Base-by-base conservation (phyloP, 1,140 invertebrate species). In the Diorhabda elongata region DNA sequence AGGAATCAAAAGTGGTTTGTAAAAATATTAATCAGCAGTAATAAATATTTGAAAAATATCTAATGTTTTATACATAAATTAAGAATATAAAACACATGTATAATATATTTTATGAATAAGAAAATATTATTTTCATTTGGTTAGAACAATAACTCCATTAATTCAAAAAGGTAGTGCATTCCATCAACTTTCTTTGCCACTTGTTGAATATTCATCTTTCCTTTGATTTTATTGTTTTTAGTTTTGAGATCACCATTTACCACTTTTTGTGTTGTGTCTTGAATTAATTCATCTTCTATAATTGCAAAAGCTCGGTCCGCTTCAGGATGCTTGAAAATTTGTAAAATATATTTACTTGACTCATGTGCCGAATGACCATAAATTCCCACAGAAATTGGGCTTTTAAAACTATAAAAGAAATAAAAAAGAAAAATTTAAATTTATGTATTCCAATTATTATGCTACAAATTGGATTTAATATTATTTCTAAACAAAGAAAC, bases 291-390 rank as follows among this genome's bases (percentile, higher is more conserved):
- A 9, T 61, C 59, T 61, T 61, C 59, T 7, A 61, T 61, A 41
- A 61, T 61, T 5, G 42, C 26, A 61, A 61, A 61, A 41, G 59
- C 59, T 42, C 59, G 8, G 8, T 61, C 59, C 8, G 26, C 59
- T 8, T 7, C 42, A 8, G 59, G 59, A 61, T 61, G 26, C 8
- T 61, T 61, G 3, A 61, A 61, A 41, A 61, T 42, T 41, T 61
- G 26, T 42, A 61, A 42, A 61, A 43, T 41, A 42, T 41, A 61
- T 41, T 43, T 61, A 43, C 59, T 61, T 3, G 9, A n/a, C 4
- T 61, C 59, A 42, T 61, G 42, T 7, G 59, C 59, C 26, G 59
- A 61, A 42, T 61, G 59, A 41, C 59, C 59, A 42, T 42, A 61
- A 5, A 61, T 42, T 61, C 59, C 59, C 26, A 61, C 59, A 5